These are phyloP conservation scores for Heliothis peltigera DNA, from an alignment of 2,888 invertebrate species.

Conservation along the genomic window DNA sequence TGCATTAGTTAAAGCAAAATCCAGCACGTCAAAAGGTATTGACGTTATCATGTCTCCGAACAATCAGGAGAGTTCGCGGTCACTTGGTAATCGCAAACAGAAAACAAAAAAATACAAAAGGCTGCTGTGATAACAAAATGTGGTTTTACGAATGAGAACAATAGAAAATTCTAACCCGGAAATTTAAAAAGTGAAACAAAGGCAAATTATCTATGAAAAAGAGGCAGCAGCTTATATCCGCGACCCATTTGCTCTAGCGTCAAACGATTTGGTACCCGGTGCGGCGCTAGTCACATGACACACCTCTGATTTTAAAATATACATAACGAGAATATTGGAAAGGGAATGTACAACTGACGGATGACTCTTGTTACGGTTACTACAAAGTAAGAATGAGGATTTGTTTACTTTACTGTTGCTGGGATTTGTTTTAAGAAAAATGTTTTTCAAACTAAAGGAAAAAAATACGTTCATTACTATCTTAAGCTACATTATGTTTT, in stretches of 20 bases:
- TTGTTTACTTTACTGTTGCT: too few species aligned
- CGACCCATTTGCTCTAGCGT: constrained; percentile 76
- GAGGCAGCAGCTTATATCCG: constrained; percentile 69
- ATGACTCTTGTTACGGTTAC: too few species aligned
- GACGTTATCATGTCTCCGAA: constrained; percentile 39
- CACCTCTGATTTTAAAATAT: constrained; percentile 37
- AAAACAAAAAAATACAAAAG: constrained; percentile 60
- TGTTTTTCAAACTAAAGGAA: too few species aligned
- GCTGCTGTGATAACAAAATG: constrained; percentile 73
- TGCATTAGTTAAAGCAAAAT: constrained; percentile 30
- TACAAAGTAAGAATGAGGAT: too few species aligned
- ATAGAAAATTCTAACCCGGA: constrained; percentile 80
- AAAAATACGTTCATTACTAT: too few species aligned
- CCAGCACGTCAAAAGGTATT: constrained; percentile 35
- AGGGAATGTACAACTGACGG: too few species aligned
- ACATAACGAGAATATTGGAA: constrained; percentile 5
- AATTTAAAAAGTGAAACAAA: constrained; percentile 85
- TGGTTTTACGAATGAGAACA: constrained; percentile 70
- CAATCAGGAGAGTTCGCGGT: constrained; percentile 19
- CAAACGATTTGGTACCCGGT: constrained; percentile 66
- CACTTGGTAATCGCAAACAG: constrained; percentile 22
- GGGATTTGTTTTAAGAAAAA: too few species aligned
- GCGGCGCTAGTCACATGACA: constrained; percentile 26
- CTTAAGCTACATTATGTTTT: too few species aligned
- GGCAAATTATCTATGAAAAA: constrained; percentile 81